phyloP scores from a whole-genome alignment of 2,113 vertebrate species.

The Dicerorhinus sumatrensis region DNA sequence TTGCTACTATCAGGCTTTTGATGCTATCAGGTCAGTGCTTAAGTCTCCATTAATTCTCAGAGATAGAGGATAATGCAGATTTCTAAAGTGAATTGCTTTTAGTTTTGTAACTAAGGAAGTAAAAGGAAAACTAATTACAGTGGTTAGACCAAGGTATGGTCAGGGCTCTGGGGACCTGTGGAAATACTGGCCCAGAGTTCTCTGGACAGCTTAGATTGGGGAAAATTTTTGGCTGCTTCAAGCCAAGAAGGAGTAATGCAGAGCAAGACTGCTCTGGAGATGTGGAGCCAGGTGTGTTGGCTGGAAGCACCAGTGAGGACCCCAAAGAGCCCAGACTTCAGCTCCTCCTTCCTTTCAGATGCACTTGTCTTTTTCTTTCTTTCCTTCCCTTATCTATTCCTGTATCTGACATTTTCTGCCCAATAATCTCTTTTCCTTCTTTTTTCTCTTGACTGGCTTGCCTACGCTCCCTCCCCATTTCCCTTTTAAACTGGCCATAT shows the following conservation, averaged over 20 bases:
- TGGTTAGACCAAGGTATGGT: constrained; percentile 12
- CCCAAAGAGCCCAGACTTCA: background rate
- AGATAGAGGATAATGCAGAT: background rate
- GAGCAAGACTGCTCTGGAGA: background rate
- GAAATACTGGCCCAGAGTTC: background rate
- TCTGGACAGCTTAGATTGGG: background rate
- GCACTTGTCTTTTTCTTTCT: background rate
- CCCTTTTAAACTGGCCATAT: background rate
- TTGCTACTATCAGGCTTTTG: background rate
- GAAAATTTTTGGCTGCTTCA: background rate
- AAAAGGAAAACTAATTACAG: background rate
- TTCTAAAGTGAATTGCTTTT: constrained; percentile 59
- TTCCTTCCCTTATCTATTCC: background rate
- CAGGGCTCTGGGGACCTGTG: background rate
- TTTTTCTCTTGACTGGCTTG: background rate
- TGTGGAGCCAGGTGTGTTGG: too few relatives aligned
- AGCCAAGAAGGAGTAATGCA: background rate
- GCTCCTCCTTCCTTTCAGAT: background rate
- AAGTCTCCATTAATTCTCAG: background rate
- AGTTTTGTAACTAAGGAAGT: constrained; percentile 45
- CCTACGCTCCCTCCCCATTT: background rate
- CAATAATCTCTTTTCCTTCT: background rate
- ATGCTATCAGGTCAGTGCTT: background rate
- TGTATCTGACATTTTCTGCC: background rate
- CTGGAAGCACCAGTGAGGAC: background rate